Evolutionary conservation across 1,140 invertebrate genomes (phyloP).

Genomic region (Brachionus angularis): DNA sequence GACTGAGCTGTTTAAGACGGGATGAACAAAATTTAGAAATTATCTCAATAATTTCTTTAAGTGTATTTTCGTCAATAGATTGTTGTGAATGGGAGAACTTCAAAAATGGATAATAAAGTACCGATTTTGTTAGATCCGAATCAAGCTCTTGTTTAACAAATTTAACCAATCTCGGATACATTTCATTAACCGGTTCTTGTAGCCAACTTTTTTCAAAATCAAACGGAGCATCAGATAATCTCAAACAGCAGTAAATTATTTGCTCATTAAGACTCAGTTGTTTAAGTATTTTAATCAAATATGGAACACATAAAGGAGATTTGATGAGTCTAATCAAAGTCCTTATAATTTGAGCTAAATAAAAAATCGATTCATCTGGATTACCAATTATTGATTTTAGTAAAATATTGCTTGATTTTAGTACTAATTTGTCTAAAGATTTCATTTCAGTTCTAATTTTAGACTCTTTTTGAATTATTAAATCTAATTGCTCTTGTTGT

Average conservation of each 20-base stretch:
- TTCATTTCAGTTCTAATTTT: constrained; percentile 26
- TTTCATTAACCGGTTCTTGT: constrained; percentile 5
- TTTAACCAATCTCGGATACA: too few species aligned
- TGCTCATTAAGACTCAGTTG: not conserved
- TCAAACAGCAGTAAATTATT: not conserved
- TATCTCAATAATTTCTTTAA: not conserved
- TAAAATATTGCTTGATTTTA: not conserved
- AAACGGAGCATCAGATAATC: not conserved
- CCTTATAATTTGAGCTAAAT: not conserved
- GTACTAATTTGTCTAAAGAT: not conserved
- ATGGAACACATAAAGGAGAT: not conserved
- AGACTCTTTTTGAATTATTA: not conserved
- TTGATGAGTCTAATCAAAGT: not conserved
- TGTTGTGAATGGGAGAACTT: not conserved
- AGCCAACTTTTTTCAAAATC: not conserved
- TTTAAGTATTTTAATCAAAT: not conserved
- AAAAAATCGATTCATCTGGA: not conserved
- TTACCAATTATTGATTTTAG: not conserved
- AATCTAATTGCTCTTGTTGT: constrained; percentile 7
- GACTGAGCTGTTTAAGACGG: not conserved
- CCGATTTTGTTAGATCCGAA: constrained; percentile 1
- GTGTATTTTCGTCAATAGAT: not conserved
- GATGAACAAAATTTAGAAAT: not conserved
- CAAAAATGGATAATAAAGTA: constrained; percentile 6
- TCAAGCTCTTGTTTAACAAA: not conserved